These are phyloP conservation scores for Netelia melanura DNA, from an alignment of 2,888 invertebrate genomes.

Conservation along the genomic window DNA sequence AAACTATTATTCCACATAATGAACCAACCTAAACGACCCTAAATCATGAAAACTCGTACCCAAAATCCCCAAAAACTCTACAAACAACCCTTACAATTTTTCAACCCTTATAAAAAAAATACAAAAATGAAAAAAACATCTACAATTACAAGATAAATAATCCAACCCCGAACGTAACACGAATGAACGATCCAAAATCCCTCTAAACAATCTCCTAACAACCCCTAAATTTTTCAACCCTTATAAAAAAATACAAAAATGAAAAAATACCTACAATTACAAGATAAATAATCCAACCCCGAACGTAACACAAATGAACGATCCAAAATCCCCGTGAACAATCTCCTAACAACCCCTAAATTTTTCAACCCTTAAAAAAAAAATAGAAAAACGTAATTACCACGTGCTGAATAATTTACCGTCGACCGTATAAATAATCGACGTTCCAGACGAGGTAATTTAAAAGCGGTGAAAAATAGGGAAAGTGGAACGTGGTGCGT, in stretches of 20 bases:
- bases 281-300: background rate
- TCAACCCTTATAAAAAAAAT: too few relatives aligned
- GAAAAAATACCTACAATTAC: background rate
- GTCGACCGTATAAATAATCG: constrained; percentile 34
- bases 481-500: constrained; percentile 47
- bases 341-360: background rate
- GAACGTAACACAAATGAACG: background rate
- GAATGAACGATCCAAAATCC: background rate
- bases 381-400: background rate
- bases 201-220: background rate
- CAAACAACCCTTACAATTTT: too few relatives aligned
- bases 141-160: too few relatives aligned
- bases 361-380: background rate
- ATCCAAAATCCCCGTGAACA: background rate
- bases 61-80: too few relatives aligned
- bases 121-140: too few relatives aligned
- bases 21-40: too few relatives aligned
- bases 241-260: too few relatives aligned
- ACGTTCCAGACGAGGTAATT: constrained; percentile 18
- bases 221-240: too few relatives aligned
- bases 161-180: too few relatives aligned
- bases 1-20: too few relatives aligned
- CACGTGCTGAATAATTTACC: background rate
- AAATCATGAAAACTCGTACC: too few relatives aligned
- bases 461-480: constrained; percentile 26